Evolutionary conservation across 2,888 invertebrate genomes (phyloP), one percentile per base, ranked within the genome.

Genomic region (Eudemis profundana): DNA sequence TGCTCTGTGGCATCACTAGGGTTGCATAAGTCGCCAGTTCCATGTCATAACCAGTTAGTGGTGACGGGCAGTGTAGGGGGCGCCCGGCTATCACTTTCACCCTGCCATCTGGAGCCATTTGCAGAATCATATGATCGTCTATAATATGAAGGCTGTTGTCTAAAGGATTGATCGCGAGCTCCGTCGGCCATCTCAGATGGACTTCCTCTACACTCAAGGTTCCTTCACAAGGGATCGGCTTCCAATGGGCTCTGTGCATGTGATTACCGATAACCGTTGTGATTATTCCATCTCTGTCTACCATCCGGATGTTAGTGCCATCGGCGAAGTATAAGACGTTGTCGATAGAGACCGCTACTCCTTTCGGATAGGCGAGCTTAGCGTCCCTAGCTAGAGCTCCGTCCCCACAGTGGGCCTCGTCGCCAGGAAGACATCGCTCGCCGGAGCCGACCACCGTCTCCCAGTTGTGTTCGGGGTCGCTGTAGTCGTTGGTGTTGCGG

Each of bases 131-230:
- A 80, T 98, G 98, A 79, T 98, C 98, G 78, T 99, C 99, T 56
- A 99, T 97, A 72, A 99, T 97, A 83, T 99, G 98, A 27, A 99
- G 90, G 0, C 97, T 96, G 83, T 98, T 98, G 82, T 99, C 98
- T 60, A 98, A 89, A 0, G 98, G 99, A 85, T 98, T 98, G 33
- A 99, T 97, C 0, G 98, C 95, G 14, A 99, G 90, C 81, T 98
- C 98, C 0, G 98, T 99, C 0, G 99, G 99, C 99, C 99, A 99
- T 61, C 98, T 94, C 57, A 99, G 90, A 79, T 97, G 97, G 60
- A 98, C 98, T 87, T 98, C 97, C 82, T 97, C 97, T n/a, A 97
- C 94, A 78, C 97, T 97, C 0, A 97, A 84, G 0, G 97, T 98
- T 17, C 97, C 98, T 84, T 97, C 97, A 78, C 98, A 98, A 0